Conservation (phyloP, 2,113 vertebrate genomes). For the Alligator mississippiensis region DNA sequence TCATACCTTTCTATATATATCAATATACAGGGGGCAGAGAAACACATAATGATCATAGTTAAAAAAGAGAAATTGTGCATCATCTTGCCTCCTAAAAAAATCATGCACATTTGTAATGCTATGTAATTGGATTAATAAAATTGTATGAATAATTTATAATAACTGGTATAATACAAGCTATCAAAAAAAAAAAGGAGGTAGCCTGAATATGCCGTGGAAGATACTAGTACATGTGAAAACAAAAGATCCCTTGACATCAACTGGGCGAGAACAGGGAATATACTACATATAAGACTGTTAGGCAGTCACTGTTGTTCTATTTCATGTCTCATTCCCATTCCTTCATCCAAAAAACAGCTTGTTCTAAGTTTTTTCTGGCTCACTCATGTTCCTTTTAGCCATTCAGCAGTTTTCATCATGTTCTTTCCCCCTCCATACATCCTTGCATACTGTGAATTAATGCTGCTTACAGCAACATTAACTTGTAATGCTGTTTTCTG, state of each 20-base stretch:
- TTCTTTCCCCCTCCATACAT: conserved; percentile 44
- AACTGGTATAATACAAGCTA: not conserved
- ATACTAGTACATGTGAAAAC: not conserved
- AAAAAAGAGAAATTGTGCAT: not conserved
- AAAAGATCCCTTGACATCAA: not conserved
- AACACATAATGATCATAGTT: not conserved
- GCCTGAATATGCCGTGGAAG: not conserved
- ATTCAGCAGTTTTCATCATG: conserved; percentile 63
- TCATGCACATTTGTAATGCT: not conserved
- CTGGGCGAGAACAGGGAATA: accelerated
- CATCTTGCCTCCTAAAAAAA: conserved; percentile 3
- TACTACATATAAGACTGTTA: not conserved
- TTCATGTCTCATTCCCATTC: conserved; percentile 15
- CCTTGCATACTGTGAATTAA: conserved; percentile 44
- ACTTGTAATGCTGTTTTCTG: conserved; percentile 8
- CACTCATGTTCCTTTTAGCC: conserved; percentile 29
- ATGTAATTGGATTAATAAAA: not conserved
- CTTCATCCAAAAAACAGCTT: conserved; percentile 34
- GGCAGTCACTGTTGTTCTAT: not conserved
- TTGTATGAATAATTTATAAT: not conserved
- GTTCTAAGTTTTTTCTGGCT: conserved; percentile 42
- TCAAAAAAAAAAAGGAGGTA: not conserved
- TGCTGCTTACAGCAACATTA: conserved; percentile 66
- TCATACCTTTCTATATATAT: not conserved
- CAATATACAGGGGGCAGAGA: not conserved